Evolutionary conservation across 2,888 invertebrate species (phyloP), one percentile per base, ranked within the genome.

Genomic region (Apamea monoglypha): DNA sequence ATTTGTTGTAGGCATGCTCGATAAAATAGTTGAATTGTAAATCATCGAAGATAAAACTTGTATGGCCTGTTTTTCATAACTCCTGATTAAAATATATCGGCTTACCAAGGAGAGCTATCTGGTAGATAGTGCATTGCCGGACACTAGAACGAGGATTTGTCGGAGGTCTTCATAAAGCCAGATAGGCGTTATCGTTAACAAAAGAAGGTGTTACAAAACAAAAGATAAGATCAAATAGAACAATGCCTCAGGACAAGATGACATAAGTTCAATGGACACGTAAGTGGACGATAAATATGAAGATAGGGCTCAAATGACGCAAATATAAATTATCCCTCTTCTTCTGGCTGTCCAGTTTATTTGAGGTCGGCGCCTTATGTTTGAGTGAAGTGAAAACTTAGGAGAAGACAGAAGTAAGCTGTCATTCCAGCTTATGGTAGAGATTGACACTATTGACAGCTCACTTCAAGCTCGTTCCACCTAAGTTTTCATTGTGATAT

Each of bases 211-310:
- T 82, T 77, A 44, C n/a, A 8, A 29, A n/a, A 21, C 2, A 4
- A 44, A 70, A 63, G 21, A 68, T 81, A 81, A 81, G 32, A 47
- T 44, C 12, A 72, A 16, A 70, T n/a, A 50, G 32, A 76, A 82
- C 50, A 82, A 69, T 69, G 50, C 16, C 21, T 53, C 32, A 61
- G 40, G 50, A 12, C 32, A 72, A 80, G 6, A 32, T n/a, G 59
- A 50, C 59, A n/a, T 47, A 21, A 59, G 50, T 61, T 81, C 82
- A 81, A 76, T 76, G 82, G 18, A 36, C 82, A 61, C n/a, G 1
- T 16, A 66, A 32, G 50, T 59, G 67, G 5, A 29, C 18, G 36
- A 80, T 61, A 29, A 56, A 36, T 56, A 53, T 63, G 53, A 21
- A 36, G n/a, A n/a, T n/a, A n/a, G n/a, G 10, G 16, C 36, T 74